Conservation (phyloP, 2,888 invertebrate genomes). For the Hermaeophaga mercurialis region DNA sequence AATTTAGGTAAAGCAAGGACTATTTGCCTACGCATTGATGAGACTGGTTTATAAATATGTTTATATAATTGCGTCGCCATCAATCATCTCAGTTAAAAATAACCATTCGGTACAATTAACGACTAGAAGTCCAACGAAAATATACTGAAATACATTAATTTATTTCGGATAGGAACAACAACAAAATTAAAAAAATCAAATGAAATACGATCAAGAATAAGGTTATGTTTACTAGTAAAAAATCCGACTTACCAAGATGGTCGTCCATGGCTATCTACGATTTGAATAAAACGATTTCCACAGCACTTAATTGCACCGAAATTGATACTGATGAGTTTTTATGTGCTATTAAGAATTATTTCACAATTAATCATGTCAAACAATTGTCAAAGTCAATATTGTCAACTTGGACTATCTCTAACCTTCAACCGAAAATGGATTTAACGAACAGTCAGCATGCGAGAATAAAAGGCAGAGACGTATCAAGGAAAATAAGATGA, state of each 20-base stretch:
- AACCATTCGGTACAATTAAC: background rate
- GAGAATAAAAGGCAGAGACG: too few species aligned
- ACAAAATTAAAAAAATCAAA: background rate
- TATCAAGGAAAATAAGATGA: too few species aligned
- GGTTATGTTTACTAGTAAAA: constrained; percentile 24
- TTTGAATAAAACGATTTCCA: background rate
- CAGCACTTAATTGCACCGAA: constrained; percentile 13
- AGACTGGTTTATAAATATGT: constrained; percentile 6
- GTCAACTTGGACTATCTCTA: background rate
- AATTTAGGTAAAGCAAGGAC: background rate
- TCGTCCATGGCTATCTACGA: constrained; percentile 35
- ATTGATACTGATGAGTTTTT: constrained; percentile 6
- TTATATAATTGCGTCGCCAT: constrained; percentile 9
- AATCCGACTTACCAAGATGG: constrained; percentile 31
- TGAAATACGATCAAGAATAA: constrained; percentile 23
- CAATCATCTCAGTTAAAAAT: constrained; percentile 16
- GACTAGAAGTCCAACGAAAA: background rate
- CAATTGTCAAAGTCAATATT: background rate
- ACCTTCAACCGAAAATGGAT: background rate
- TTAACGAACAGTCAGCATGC: too few species aligned
- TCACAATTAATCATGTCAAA: constrained; percentile 14
- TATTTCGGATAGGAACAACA: background rate
- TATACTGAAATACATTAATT: constrained; percentile 10
- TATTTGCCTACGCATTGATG: background rate
- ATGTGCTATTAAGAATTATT: constrained; percentile 17